Evolutionary conservation across 2,888 invertebrate genomes (phyloP).

Genomic region (Coronaproctus castanopsis): DNA sequence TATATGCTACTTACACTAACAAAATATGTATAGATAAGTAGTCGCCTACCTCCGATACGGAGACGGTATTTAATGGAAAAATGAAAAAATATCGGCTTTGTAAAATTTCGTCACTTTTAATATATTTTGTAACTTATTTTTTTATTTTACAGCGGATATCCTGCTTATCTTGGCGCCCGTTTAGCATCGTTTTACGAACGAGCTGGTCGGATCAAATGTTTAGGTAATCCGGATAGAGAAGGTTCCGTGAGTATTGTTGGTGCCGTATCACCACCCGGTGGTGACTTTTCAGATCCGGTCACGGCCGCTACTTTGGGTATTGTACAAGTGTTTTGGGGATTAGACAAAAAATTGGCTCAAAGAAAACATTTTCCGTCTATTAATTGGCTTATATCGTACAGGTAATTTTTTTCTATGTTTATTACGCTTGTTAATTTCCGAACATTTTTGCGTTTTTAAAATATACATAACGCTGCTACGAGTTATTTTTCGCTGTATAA

Average conservation of each 20-base stretch:
- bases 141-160: constrained; percentile 77
- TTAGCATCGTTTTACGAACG: constrained; percentile 99
- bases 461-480: too few relatives aligned
- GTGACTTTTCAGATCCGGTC: constrained; percentile 99
- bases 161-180: constrained; percentile 94
- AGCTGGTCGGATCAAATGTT: constrained; percentile 89
- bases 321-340: constrained; percentile 98
- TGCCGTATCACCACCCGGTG: constrained; percentile 98
- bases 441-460: background rate
- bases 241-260: constrained; percentile 99
- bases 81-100: too few relatives aligned
- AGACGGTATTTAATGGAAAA: too few relatives aligned
- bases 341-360: constrained; percentile 97
- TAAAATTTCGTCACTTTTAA: too few relatives aligned
- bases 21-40: too few relatives aligned
- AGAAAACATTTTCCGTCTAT: constrained; percentile 99
- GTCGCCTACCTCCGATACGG: too few relatives aligned
- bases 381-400: constrained; percentile 98
- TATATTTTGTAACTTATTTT: too few relatives aligned
- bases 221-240: constrained; percentile 94
- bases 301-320: constrained; percentile 97
- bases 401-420: constrained; percentile 25
- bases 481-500: too few relatives aligned
- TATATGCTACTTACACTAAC: too few relatives aligned
- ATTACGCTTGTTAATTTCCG: background rate